These are phyloP conservation scores for Notamacropus eugenii DNA, from an alignment of 2,797 vertebrate species.

Conservation along the genomic window DNA sequence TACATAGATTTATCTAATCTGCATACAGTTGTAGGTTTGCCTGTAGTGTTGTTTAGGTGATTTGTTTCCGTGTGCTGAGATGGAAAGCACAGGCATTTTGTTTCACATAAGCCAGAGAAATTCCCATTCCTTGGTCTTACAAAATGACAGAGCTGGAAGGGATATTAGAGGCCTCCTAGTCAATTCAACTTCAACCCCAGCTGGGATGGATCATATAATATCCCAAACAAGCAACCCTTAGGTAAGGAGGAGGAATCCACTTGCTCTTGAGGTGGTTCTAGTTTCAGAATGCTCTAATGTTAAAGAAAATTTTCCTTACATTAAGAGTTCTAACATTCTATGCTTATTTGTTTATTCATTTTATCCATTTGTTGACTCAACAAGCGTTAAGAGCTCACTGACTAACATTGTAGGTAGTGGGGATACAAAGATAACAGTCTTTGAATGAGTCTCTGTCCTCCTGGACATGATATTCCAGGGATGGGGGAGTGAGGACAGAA, in stretches of 20 bases:
- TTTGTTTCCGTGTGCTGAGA: not conserved
- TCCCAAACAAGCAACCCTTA: not conserved
- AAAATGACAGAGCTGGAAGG: not conserved
- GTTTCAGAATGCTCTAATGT: not conserved
- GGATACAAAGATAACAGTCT: not conserved
- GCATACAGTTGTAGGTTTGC: not conserved
- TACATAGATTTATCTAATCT: not conserved
- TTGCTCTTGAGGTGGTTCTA: not conserved
- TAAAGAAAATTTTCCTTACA: not conserved
- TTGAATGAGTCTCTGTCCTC: not conserved
- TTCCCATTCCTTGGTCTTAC: not conserved
- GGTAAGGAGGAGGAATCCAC: not conserved
- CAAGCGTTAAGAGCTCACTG: not conserved
- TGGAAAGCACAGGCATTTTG: not conserved
- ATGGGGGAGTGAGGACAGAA: not conserved
- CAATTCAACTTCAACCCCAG: not conserved
- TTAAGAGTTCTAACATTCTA: not conserved
- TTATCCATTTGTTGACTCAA: not conserved
- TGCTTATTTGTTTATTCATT: not conserved
- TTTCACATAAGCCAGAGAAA: not conserved
- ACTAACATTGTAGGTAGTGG: not conserved
- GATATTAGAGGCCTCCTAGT: not conserved
- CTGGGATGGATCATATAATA: not conserved
- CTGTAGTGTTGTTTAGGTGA: not conserved
- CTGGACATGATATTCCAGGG: not conserved